Evolutionary conservation across 2,113 vertebrate genomes (phyloP), one percentile per base, ranked within the genome.

Genomic region (Indicator maculatus): DNA sequence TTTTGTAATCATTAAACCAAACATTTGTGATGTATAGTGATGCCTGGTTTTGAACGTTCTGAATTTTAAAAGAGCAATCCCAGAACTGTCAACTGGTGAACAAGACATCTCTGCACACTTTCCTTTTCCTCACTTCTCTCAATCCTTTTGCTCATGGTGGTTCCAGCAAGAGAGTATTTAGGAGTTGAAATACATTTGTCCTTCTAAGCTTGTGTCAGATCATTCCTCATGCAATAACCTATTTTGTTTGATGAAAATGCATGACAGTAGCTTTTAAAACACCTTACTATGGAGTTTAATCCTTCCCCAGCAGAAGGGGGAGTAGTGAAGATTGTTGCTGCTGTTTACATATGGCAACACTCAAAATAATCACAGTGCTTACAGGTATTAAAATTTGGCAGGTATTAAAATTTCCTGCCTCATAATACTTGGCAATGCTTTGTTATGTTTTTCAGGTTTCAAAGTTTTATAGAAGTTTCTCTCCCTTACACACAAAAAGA

Each of bases 201-300:
- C 85, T 75, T 75, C 39, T 27, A 16, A 86, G 77, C 58, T 64
- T 38, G 13, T 47, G 85, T 67, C 85, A 83, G 81, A 28, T 72
- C 81, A 10, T 89, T 83, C 66, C 72, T 83, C 53, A 83, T 2
- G 47, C 18, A 41, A 44, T 83, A 76, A 75, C 69, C 72, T 66
- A 20, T 83, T 83, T 91, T 70, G 17, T 75, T 70, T 58, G 39
- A 93, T 89, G 79, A 89, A 89, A 93, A 69, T 55, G 64, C 69
- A 36, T 5, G 14, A 55, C 92, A 92, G 47, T 10, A 72, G 50
- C 53, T 76, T 83, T 72, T 83, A 44, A 89, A 89, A 72, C 59
- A 67, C 64, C n/a, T 10, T 63, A 3, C 39, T 50, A 2, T 12
- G 63, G 53, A 55, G 19, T 93, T 80, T 59, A 72, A 83, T 89